Conservation (phyloP, 1,140 invertebrate genomes). For the Ridgeia piscesae region DNA sequence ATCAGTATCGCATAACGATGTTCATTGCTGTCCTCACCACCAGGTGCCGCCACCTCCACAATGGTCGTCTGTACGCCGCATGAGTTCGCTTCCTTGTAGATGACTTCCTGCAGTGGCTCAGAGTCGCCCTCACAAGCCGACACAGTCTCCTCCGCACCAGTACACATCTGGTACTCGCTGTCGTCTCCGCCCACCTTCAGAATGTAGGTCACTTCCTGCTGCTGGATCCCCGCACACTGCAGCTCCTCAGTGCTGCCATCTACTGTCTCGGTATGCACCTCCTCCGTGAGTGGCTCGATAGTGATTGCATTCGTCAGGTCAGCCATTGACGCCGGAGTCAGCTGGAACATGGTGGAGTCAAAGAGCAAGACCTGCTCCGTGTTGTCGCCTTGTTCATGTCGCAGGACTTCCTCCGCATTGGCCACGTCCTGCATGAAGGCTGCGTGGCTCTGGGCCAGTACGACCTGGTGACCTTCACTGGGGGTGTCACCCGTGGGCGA, state of each 20-base stretch:
- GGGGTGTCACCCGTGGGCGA: neutral
- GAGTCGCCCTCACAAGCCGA: neutral
- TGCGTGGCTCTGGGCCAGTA: neutral
- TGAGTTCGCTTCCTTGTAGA: neutral
- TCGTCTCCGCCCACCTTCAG: neutral
- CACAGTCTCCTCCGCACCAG: neutral
- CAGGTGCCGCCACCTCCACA: neutral
- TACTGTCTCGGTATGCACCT: neutral
- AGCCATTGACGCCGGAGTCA: neutral
- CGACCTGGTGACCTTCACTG: neutral
- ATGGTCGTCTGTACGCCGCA: constrained; percentile 3
- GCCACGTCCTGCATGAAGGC: neutral
- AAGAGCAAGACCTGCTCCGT: neutral
- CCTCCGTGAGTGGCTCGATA: neutral
- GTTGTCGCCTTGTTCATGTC: neutral
- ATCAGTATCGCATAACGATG: neutral
- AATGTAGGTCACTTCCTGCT: neutral
- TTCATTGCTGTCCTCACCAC: neutral
- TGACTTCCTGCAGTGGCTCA: neutral
- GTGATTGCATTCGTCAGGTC: neutral
- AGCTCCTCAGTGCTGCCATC: neutral
- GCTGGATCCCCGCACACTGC: neutral
- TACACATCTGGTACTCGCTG: neutral
- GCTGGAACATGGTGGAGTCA: neutral
- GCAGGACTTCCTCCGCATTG: neutral